Evolutionary conservation across 2,888 invertebrate species (phyloP), one percentile per base, ranked within the genome.

Genomic region (Homarus gammarus): DNA sequence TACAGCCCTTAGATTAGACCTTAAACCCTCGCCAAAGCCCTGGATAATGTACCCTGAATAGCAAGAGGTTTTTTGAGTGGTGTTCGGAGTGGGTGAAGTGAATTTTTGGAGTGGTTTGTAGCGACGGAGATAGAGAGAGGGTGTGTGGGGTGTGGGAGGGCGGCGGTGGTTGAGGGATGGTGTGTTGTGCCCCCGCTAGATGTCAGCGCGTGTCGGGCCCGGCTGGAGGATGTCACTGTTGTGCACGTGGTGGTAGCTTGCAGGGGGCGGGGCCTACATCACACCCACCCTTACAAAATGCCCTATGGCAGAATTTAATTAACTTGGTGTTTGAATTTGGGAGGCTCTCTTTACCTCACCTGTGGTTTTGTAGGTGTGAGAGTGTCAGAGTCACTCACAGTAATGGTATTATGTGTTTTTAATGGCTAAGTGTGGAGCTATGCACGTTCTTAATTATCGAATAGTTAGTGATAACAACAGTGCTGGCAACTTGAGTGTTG

Each of bases 171-270:
- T 64, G 61, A 27, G 73, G 22, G n/a, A 40, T 49, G 75, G 75
- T 75, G 49, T n/a, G n/a, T 22, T 27, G 33, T 64, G 10, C 31
- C 44, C 70, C 86, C 86, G 86, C 86, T 72, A 86, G 86, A 79
- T 78, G 86, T 86, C 86, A 70, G 86, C n/a, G 77, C 70, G 79
- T 86, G 79, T 72, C 86, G 79, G 84, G 64, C 75, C 33, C 27
- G 33, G 49, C 38, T 64, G 31, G 22, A 36, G 64, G 61, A 75
- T 56, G 85, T 68, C 85, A 78, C 86, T 40, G 85, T 38, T 27
- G 40, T 83, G 73, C 87, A 87, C 87, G 87, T 87, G 87, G 87
- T 75, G 75, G 77, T 27, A 44, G 68, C 49, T 27, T 51, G 83
- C 64, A 73, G 75, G 70, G 73, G 87, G 87, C 44, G 82, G 73